Evolutionary conservation across 2,113 vertebrate genomes (phyloP).

Genomic region (Stegostoma tigrinum): DNA sequence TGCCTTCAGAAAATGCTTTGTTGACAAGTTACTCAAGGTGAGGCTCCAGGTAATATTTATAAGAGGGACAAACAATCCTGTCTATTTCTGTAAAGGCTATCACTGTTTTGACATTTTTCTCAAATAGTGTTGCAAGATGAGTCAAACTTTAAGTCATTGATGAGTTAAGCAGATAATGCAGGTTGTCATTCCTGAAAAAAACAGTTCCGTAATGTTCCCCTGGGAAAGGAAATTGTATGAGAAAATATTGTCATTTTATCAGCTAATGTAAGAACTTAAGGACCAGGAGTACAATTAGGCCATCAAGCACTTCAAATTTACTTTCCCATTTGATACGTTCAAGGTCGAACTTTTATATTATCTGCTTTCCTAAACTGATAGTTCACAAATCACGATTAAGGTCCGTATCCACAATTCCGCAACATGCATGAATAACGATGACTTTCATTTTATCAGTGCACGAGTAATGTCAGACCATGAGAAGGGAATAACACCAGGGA

Average conservation of each 20-base stretch:
- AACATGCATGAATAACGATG: neutral
- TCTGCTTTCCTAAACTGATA: neutral
- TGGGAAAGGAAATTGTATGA: neutral
- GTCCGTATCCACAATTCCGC: neutral
- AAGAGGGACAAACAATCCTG: neutral
- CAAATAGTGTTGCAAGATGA: neutral
- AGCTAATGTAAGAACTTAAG: neutral
- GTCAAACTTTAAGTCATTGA: neutral
- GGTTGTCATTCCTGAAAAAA: neutral
- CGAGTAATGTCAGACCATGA: neutral
- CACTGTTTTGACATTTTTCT: neutral
- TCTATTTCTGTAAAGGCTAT: neutral
- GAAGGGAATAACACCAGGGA: neutral
- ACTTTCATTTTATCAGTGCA: neutral
- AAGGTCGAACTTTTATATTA: neutral
- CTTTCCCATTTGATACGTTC: neutral
- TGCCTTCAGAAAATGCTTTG: neutral
- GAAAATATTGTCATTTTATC: neutral
- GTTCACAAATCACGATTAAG: neutral
- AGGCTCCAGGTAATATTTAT: neutral
- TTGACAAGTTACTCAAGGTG: neutral
- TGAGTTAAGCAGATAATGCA: neutral
- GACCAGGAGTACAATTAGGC: neutral
- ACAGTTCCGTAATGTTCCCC: neutral
- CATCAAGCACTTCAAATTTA: neutral